Evolutionary conservation across 2,888 invertebrate species (phyloP), one percentile per base, ranked within the genome.

Genomic region (Spilosoma lubricipeda): DNA sequence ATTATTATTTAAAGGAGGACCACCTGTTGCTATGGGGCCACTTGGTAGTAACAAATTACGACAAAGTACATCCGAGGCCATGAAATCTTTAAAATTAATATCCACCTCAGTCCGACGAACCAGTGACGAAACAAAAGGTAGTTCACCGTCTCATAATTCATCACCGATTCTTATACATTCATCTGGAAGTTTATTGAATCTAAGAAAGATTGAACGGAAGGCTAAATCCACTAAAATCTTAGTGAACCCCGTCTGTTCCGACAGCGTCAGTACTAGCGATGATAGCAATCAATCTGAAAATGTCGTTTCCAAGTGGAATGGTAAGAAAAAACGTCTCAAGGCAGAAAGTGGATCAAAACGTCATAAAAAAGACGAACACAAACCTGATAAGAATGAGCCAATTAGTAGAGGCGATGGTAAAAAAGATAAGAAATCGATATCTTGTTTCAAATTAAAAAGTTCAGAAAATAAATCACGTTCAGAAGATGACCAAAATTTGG

Each of bases 21-120:
- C 94, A 86, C 94, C 96, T 88, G 89, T 96, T 89, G 89, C 96
- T 89, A 94, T 96, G 96, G 95, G 96, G 89, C 94, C 96, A 93
- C 90, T 96, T 86, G 90, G 95, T 88, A 88, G 95, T 86, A 90
- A 92, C 90, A 92, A 93, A 93, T 84, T 93, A 88, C 88, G 96
- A 87, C 92, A 91, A 78, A 89, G 88, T 79, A 89, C 90, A 77
- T 79, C 91, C 70, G 91, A 93, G 74, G 86, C 90, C 63, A 91
- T 93, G 90, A 94, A 94, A 88, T 88, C 92, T 68, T 89, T 93
- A 59, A 92, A 92, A 82, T 84, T 94, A 67, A 83, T 92, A 76
- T 90, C 93, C 9, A 90, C 90, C 82, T 85, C 92, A 23, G 88
- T 90, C 76, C 90, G 90, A 68, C 89, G 88, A 71, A 87, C 90